Conservation (phyloP, 1,140 invertebrate genomes). For the Zeugodacus cucurbitae region DNA sequence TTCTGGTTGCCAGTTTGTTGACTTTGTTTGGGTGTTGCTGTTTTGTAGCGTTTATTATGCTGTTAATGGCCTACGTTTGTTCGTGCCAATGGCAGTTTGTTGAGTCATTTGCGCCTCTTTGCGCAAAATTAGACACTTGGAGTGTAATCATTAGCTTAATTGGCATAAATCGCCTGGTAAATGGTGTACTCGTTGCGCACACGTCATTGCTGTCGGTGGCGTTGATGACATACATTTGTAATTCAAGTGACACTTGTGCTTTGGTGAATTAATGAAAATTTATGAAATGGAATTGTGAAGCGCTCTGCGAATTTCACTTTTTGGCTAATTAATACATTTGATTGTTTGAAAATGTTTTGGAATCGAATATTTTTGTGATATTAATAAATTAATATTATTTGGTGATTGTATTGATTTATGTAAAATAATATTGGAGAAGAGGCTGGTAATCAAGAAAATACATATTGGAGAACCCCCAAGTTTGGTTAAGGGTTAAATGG, state of each 20-base stretch:
- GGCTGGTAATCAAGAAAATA: too few relatives aligned
- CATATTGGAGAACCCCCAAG: too few relatives aligned
- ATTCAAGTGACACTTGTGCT: constrained; percentile 24
- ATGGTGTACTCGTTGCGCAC: background rate
- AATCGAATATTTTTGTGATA: too few relatives aligned
- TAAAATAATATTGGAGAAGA: too few relatives aligned
- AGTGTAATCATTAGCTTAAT: constrained; percentile 39
- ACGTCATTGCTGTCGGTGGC: background rate
- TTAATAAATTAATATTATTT: too few relatives aligned
- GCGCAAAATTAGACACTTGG: constrained; percentile 32
- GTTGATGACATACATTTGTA: constrained; percentile 13
- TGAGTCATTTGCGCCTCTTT: constrained; percentile 38
- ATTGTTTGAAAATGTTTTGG: background rate
- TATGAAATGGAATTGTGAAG: background rate
- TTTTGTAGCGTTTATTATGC: constrained; percentile 30
- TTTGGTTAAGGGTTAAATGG: too few relatives aligned
- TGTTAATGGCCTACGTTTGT: constrained; percentile 30
- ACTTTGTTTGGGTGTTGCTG: constrained; percentile 33
- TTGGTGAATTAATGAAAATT: background rate
- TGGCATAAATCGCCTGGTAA: constrained; percentile 19
- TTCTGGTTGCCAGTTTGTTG: background rate
- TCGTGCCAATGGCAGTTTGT: constrained; percentile 32
- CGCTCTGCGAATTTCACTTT: background rate
- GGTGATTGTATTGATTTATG: too few relatives aligned
- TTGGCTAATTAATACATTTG: background rate